phyloP scores from a whole-genome alignment of 2,888 invertebrate species.

The Odontocerum albicorne region DNA sequence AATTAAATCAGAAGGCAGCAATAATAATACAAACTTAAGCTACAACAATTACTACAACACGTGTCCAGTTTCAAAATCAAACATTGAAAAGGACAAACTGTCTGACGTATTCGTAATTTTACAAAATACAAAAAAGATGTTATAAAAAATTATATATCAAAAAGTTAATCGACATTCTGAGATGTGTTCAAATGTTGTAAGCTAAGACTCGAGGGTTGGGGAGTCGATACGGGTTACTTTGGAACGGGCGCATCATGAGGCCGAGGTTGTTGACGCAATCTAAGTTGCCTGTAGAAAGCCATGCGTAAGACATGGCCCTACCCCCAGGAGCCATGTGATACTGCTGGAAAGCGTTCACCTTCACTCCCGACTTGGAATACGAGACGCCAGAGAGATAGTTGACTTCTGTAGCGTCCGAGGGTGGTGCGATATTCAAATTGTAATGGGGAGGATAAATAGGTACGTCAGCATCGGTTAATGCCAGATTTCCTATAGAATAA shows the following conservation, averaged over 20 bases:
- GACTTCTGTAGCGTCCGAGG: slow-evolving; percentile 14
- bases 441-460: slow-evolving; percentile 16
- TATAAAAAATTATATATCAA: too few relatives aligned
- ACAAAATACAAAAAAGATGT: too few relatives aligned
- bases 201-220: slow-evolving; percentile 18
- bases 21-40: neutral
- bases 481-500: neutral
- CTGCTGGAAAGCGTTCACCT: slow-evolving; percentile 20
- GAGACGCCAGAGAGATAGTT: slow-evolving; percentile 15
- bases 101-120: neutral
- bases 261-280: slow-evolving; percentile 13
- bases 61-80: too few relatives aligned
- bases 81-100: slow-evolving; percentile 8
- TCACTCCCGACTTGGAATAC: slow-evolving; percentile 18
- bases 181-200: slow-evolving; percentile 17
- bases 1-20: neutral
- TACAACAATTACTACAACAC: neutral
- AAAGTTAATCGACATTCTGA: too few relatives aligned
- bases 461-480: neutral
- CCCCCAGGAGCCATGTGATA: slow-evolving; percentile 10
- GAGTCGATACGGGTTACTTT: slow-evolving; percentile 21
- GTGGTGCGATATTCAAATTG: slow-evolving; percentile 10
- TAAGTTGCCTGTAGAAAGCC: slow-evolving; percentile 18
- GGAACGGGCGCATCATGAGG: slow-evolving; percentile 16
- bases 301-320: slow-evolving; percentile 19